These are phyloP conservation scores for Choristoneura rosaceana DNA, from an alignment of 2,888 invertebrate species.

Conservation along the genomic window DNA sequence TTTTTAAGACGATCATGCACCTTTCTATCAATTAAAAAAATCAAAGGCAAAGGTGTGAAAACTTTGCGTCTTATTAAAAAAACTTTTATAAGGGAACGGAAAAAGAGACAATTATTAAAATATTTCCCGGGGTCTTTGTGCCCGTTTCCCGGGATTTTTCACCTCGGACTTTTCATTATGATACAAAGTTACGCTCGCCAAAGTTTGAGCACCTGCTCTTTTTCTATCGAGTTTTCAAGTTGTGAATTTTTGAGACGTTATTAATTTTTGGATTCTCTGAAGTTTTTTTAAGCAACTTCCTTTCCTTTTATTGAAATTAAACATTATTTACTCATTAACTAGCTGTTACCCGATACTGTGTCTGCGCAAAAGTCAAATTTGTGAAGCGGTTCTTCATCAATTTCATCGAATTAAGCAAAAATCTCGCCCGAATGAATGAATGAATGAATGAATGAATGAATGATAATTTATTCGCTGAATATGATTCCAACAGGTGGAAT, in stretches of 20 bases:
- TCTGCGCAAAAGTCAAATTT: too few relatives aligned
- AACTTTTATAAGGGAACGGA: conserved; percentile 55
- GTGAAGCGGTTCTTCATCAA: too few relatives aligned
- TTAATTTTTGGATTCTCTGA: background rate
- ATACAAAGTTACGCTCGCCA: conserved; percentile 38
- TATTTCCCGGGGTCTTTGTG: conserved; percentile 67
- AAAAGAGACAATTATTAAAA: conserved; percentile 68
- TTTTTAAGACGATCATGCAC: too few relatives aligned
- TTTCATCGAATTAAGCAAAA: too few relatives aligned
- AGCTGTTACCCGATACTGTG: too few relatives aligned
- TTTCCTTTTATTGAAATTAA: too few relatives aligned
- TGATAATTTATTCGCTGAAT: too few relatives aligned
- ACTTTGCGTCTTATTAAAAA: conserved; percentile 51
- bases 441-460: too few relatives aligned
- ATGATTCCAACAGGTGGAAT: too few relatives aligned
- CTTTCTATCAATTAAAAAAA: background rate
- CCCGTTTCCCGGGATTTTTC: conserved; percentile 58
- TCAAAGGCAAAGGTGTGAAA: conserved; percentile 1
- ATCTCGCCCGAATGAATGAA: too few relatives aligned
- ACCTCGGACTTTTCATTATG: conserved; percentile 48
- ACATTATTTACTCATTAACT: too few relatives aligned
- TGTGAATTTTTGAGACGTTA: conserved; percentile 28
- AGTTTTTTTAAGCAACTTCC: background rate
- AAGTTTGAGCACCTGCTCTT: conserved; percentile 40
- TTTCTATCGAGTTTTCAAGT: conserved; percentile 30